phyloP scores from a whole-genome alignment of 1,140 invertebrate genomes.

The Luehdorfia chinensis region DNA sequence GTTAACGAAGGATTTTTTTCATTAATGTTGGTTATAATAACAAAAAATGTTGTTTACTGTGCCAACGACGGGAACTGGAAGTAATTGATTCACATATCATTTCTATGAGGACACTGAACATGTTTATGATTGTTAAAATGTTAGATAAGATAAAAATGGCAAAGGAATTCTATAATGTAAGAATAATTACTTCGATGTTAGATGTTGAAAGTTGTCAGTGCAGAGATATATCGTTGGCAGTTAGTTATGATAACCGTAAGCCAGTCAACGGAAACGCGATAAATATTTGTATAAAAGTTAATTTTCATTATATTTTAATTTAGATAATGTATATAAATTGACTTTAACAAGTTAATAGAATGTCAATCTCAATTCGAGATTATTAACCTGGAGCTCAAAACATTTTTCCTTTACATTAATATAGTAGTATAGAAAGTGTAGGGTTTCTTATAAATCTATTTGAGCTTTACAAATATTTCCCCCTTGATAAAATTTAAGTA shows the following conservation, averaged over 20 bases:
- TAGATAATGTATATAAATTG: constrained; percentile 7
- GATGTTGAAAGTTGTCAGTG: too few relatives aligned
- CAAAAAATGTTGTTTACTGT: too few relatives aligned
- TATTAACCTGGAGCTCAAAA: constrained; percentile 4
- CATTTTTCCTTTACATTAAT: constrained; percentile 7
- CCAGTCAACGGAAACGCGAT: not conserved
- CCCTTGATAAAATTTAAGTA: not conserved
- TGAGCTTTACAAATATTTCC: not conserved
- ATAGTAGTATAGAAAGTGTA: constrained; percentile 2
- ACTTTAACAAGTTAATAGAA: not conserved
- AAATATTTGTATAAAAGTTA: not conserved
- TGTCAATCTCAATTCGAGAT: not conserved
- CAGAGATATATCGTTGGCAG: too few relatives aligned
- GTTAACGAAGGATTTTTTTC: too few relatives aligned
- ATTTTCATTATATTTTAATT: not conserved
- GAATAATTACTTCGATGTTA: too few relatives aligned
- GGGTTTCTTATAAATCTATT: not conserved
- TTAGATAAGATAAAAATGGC: too few relatives aligned
- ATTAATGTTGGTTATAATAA: too few relatives aligned
- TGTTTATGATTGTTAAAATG: too few relatives aligned
- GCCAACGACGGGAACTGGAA: too few relatives aligned
- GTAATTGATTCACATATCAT: constrained; percentile 14
- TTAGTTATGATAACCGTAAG: too few relatives aligned
- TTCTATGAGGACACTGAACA: too few relatives aligned
- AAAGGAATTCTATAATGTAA: too few relatives aligned